Base-by-base conservation (phyloP, 2,797 vertebrate genomes). In the Limnodromus scolopaceus region DNA sequence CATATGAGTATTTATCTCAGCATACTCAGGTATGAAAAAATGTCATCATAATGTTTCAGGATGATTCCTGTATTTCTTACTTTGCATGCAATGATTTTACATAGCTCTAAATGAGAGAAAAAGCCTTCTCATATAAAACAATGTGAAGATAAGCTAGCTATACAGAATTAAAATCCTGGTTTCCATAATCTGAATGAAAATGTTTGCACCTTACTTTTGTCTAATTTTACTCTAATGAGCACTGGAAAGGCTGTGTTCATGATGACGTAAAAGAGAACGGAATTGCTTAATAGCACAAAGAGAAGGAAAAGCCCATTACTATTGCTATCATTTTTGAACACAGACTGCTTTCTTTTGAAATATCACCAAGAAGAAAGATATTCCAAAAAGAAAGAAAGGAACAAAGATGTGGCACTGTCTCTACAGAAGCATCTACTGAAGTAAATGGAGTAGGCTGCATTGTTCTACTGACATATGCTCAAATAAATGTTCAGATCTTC, bases 261-360 rank as follows among this genome's bases (percentile, higher is more conserved):
- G 38, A 18, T 49, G 45, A 25, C 0, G 0, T 49, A 43, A 79
- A 79, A 71, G 9, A 32, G 9, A 76, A 71, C 6, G 39, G 1
- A 24, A 38, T 80, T 74, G 49, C 9, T 18, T 66, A 12, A 11
- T 46, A 46, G 2, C 51, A 15, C 17, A 25, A 39, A 64, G 22
- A 6, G 27, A 66, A 82, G 48, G 11, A 66, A 91, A 82, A 49
- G 4, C 2, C 5, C 11, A 74, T 55, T 53, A 20, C 9, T 46
- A 5, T 43, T 12, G 16, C 61, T 71, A 8, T 24, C 0, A 13
- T 48, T 54, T 92, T 61, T 46, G 9, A 76, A 55, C 9, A 55
- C 8, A 51, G 5, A 57, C 8, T 55, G 14, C 5, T 79, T 95
- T 82, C 46, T 20, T 19, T 70, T 71, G 34, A 55, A 39, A 66